Evolutionary conservation across 2,888 invertebrate genomes (phyloP), one percentile per base, ranked within the genome.

Genomic region (Nemapogon koenigi): DNA sequence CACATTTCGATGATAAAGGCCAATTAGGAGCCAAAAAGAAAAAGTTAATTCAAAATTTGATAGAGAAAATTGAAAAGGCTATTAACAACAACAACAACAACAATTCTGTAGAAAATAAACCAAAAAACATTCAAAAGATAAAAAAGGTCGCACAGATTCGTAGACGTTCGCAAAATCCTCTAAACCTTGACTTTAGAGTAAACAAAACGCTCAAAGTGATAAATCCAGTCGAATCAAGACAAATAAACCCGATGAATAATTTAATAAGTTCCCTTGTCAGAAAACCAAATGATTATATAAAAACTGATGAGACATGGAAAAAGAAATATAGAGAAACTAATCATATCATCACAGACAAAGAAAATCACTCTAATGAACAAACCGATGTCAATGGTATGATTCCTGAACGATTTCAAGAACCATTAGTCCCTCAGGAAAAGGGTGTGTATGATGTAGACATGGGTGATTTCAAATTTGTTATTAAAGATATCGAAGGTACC

Each of bases 41-140:
- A 41, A 68, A 69, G 43, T 38, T 75, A 1, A 60, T 76, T 4
- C 55, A 50, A 41, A 57, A 47, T 35, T 48, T 78, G 1, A 62
- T 78, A 26, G 53, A 65, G 3, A 78, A 72, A 52, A 78, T 78
- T 46, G 59, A 68, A 48, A 62, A 61, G 29, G 76, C 73, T 1
- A 58, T n/a, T n/a, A n/a, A n/a, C n/a, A n/a, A n/a, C n/a, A n/a
- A n/a, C n/a, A n/a, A n/a, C n/a, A 33, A 33, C 14, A 11, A 11
- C 7, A 17, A 57, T 38, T 53, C 63, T 2, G 59, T 62, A 36
- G 44, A 48, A 8, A 46, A 49, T 16, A 29, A 35, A 11, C 13
- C 44, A 41, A 38, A 50, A 38, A 31, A 42, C 2, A 46, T 47
- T 3, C 52, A 49, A 38, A 57, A 49, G 26, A 56, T 52, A 8